Evolutionary conservation across 2,113 vertebrate species (phyloP).

Genomic region (Gallinago paraguaiae): DNA sequence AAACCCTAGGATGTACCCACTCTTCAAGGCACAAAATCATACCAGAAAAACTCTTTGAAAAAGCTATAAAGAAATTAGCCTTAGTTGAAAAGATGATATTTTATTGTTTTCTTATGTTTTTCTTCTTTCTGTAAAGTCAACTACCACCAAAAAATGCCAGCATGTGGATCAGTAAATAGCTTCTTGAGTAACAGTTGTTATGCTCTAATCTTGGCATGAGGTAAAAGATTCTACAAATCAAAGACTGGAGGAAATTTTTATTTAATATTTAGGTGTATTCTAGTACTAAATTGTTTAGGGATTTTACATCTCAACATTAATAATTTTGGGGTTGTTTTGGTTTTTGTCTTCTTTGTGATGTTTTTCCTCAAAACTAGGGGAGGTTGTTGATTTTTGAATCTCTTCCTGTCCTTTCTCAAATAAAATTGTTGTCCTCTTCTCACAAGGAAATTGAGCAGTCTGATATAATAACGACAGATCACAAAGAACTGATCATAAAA

Average conservation of each 20-base stretch:
- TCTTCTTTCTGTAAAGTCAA: constrained; percentile 1
- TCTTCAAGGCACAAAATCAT: neutral
- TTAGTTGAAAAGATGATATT: neutral
- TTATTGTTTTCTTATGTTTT: constrained; percentile 8
- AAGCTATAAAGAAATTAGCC: neutral
- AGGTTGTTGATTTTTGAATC: neutral
- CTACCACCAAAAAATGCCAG: constrained; percentile 16
- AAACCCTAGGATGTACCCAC: neutral
- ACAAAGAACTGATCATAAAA: neutral
- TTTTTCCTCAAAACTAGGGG: neutral
- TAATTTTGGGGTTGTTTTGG: neutral
- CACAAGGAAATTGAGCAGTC: neutral
- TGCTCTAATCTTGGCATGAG: neutral
- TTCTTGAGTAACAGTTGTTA: constrained; percentile 11
- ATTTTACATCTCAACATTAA: neutral
- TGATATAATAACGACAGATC: neutral
- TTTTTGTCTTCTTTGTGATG: neutral
- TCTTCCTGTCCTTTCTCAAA: neutral
- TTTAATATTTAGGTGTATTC: neutral
- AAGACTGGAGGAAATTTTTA: neutral
- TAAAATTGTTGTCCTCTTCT: neutral
- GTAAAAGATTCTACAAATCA: constrained; percentile 5
- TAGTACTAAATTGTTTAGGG: neutral
- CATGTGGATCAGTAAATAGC: constrained; percentile 45
- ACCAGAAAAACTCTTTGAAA: neutral